These are phyloP conservation scores for Dorcus hopei DNA, from an alignment of 2,888 invertebrate genomes.

Conservation along the genomic window DNA sequence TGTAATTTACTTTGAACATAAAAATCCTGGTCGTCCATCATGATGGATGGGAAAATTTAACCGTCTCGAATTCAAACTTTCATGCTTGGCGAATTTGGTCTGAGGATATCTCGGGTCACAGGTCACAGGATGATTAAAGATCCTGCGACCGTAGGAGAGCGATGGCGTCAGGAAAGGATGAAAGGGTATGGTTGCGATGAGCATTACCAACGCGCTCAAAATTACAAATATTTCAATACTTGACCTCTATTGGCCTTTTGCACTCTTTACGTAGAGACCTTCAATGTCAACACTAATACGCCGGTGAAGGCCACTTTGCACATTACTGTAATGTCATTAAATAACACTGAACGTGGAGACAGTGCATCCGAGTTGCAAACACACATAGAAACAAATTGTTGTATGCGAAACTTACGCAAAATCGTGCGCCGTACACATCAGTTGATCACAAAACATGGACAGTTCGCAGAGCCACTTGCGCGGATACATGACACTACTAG, in stretches of 20 bases:
- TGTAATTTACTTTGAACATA: slow-evolving; percentile 7
- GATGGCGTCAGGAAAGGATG: slow-evolving; percentile 1
- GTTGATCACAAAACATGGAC: slow-evolving; percentile 47
- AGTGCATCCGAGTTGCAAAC: slow-evolving; percentile 16
- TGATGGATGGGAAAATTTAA: too few relatives aligned
- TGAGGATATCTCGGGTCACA: slow-evolving; percentile 33
- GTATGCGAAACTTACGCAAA: slow-evolving; percentile 43
- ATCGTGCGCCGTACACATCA: slow-evolving; percentile 44
- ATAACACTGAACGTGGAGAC: slow-evolving; percentile 3
- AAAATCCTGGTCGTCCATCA: too few relatives aligned
- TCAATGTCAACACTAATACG: slow-evolving; percentile 51
- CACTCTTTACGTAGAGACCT: slow-evolving; percentile 49
- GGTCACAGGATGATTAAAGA: slow-evolving; percentile 33
- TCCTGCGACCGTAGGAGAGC: slow-evolving; percentile 9
- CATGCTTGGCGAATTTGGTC: too few relatives aligned
- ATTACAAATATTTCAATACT: slow-evolving; percentile 41
- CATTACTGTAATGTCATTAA: slow-evolving; percentile 33
- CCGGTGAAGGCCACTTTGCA: slow-evolving; percentile 50
- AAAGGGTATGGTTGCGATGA: not conserved
- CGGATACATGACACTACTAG: slow-evolving; percentile 52
- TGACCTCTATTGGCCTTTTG: slow-evolving; percentile 52
- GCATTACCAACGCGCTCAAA: too few relatives aligned
- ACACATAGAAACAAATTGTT: slow-evolving; percentile 28
- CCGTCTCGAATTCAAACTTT: too few relatives aligned
- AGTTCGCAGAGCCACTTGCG: slow-evolving; percentile 49